Base-by-base conservation (phyloP, 2,113 vertebrate genomes). In the Chiloscyllium plagiosum region DNA sequence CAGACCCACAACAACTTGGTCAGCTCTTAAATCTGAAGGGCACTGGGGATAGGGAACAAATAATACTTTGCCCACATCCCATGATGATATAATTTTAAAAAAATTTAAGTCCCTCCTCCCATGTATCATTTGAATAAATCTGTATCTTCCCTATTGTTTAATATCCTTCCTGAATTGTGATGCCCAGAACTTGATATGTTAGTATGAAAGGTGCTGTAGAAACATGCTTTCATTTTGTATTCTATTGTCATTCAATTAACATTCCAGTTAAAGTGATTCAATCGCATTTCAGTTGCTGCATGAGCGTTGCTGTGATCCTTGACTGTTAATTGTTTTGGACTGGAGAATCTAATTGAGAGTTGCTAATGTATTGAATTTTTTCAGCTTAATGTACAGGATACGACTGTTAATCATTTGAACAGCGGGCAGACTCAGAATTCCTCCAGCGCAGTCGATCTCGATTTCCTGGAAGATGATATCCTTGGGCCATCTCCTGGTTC, bases 401-500 rank as follows among this genome's bases (percentile, higher is more conserved):
- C 98, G 95, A 96, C 98, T 0, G 97, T 98, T 95, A 98, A 98
- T 97, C 98, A 98, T 96, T 97, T 99, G 97, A 99, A 97, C 96
- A 78, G 97, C 0, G 98, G 98, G 87, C 97, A 97, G 29, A 97
- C 69, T 66, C 97, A 97, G 4, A 98, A 98, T 0, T 93, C 98
- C n/a, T 97, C 98, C 96, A 98, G 98, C 65, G 99, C 85, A 1
- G 90, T 99, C 96, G 99, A 99, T 98, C 97, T 99, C 17, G 99
- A 99, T 97, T 99, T 99, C 96, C 96, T 99, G 78, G 99, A 99
- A 96, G 99, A 99, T 96, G 99, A 99, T 97, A 99, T 99, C 96
- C 96, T 99, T 97, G 99, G 98, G 3, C 99, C 98, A 0, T 99
- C 98, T 0, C 47, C 97, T 0, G 96, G 96, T 0, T 96, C 96